Evolutionary conservation across 2,888 invertebrate genomes (phyloP), one percentile per base, ranked within the genome.

Genomic region (Cephus pygmeus): DNA sequence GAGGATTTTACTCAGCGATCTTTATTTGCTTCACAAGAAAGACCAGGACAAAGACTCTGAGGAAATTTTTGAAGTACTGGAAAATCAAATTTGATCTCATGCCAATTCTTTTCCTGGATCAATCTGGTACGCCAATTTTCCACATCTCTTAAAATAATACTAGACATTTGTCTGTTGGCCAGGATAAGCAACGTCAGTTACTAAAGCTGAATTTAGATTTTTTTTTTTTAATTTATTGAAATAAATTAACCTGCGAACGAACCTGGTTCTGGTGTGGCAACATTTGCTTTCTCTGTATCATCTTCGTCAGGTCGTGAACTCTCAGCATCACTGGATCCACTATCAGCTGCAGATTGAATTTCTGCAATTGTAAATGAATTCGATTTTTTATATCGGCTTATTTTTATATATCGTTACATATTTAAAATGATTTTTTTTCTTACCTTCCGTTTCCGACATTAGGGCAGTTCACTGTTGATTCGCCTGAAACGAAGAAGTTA

Each of bases 361-460:
- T 35, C 75, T 76, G 76, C 1, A 77, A 75, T 56, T 56, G 23
- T 9, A 56, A 56, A 23, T 6, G 2, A 23, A 56, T 56, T 23
- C 23, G 15, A 56, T 73, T 35, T 71, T 76, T 76, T 36, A 34
- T 73, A 36, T 76, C 69, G 34, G 76, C 73, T 35, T 35, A 12
- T 12, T 3, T 35, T 35, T 35, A 35, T 35, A 35, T 35, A 12
- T 35, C 35, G 12, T 12, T 3, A 35, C 3, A 35, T 71, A 34
- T 69, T 73, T 15, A n/a, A 73, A 56, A 71, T 34, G 1, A 34
- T 68, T 75, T 23, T 35, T 77, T 68, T 81, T 82, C 87, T 87
- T 85, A 90, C 91, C 90, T 90, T 90, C 88, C 83, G 83, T 82
- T 85, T 87, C 89, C 86, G 91, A 91, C 91, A 91, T 91, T 86